Conservation (phyloP, 1,140 invertebrate species). For the Drosophila burlai region DNA sequence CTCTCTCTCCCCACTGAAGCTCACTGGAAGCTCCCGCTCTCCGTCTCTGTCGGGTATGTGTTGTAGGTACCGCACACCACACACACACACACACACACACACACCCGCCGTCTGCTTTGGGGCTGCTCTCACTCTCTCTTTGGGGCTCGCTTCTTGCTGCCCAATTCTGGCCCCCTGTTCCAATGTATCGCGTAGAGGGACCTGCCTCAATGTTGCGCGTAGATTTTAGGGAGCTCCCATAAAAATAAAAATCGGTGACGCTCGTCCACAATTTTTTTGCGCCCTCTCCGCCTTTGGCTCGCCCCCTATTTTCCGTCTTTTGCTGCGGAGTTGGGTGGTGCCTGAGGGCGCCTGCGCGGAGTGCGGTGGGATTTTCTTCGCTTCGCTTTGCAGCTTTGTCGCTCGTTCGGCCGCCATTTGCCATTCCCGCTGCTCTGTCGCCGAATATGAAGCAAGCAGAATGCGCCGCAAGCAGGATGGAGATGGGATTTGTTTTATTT, state of each 20-base stretch:
- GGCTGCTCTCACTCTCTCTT: constrained; percentile 30
- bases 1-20: constrained; percentile 9
- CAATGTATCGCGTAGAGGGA: constrained; percentile 81
- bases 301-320: not conserved
- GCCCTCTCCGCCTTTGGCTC: not conserved
- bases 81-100: not conserved
- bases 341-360: constrained; percentile 58
- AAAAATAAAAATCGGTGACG: constrained; percentile 46
- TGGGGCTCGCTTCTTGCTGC: constrained; percentile 38
- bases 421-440: constrained; percentile 69
- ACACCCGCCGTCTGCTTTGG: constrained; percentile 31
- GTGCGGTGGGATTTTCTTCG: constrained; percentile 27
- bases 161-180: constrained; percentile 69
- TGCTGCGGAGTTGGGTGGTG: constrained; percentile 32
- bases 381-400: constrained; percentile 73
- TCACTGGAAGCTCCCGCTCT: constrained; percentile 23
- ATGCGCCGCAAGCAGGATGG: constrained; percentile 60
- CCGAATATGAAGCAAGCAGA: constrained; percentile 80
- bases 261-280: constrained; percentile 33
- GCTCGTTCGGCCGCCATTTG: constrained; percentile 67
- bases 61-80: constrained; percentile 30
- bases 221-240: constrained; percentile 63
- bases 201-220: constrained; percentile 84
- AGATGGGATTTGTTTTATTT: constrained; percentile 7
- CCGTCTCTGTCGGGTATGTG: not conserved